These are phyloP conservation scores for Apostichopus parvimensis DNA, from an alignment of 35 echinoderm and acorn worm genomes.

Conservation along the genomic window DNA sequence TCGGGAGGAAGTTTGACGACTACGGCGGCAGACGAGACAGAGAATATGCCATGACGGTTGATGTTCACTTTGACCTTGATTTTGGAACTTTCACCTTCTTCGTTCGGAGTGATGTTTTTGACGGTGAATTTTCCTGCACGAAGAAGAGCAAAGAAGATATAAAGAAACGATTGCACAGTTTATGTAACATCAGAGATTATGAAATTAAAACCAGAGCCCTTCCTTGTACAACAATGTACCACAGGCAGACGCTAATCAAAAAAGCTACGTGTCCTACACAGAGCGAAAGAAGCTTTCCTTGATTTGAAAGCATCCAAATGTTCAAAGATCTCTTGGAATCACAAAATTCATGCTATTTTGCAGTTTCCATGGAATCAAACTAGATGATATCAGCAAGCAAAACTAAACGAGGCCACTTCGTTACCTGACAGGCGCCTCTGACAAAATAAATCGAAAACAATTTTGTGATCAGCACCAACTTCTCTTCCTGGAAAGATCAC, in stretches of 20 bases:
- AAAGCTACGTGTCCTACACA: no score
- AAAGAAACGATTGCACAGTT: background rate
- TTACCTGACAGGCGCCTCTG: no score
- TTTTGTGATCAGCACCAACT: slow-evolving; percentile 51
- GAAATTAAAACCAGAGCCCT: background rate
- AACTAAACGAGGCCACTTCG: no score
- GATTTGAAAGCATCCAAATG: no score
- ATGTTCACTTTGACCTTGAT: slow-evolving; percentile 95
- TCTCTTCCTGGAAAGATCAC: slow-evolving; percentile 28
- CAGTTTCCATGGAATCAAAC: no score
- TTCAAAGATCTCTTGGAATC: no score
- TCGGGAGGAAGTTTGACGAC: slow-evolving; percentile 76
- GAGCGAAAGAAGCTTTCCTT: no score
- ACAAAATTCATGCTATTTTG: no score
- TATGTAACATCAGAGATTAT: background rate
- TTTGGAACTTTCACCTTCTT: slow-evolving; percentile 91
- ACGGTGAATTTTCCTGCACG: slow-evolving; percentile 78
- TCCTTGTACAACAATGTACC: no score
- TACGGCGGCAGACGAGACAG: slow-evolving; percentile 80
- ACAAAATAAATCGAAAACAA: background rate
- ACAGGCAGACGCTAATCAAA: no score
- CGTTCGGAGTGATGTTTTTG: slow-evolving; percentile 75
- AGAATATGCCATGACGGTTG: slow-evolving; percentile 89
- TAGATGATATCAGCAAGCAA: no score
- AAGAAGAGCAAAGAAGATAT: background rate